Evolutionary conservation across 2,113 vertebrate species (phyloP).

Genomic region (Bettongia penicillata): DNA sequence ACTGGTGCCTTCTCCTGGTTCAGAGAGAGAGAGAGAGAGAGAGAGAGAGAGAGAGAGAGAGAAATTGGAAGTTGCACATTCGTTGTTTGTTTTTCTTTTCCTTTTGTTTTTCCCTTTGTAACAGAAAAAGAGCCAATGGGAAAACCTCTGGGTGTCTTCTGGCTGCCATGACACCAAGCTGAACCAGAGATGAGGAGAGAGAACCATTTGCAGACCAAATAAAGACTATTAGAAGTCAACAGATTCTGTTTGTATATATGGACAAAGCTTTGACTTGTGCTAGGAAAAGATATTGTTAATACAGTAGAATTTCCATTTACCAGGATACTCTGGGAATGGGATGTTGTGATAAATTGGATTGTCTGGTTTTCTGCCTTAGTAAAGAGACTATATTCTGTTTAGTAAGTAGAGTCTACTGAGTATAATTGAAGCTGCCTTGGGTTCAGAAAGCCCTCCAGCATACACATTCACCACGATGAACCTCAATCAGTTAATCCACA

Average conservation of each 20-base stretch:
- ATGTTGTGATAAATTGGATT: neutral
- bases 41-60: neutral
- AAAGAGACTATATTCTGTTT: neutral
- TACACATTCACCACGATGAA: neutral
- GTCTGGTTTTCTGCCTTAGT: constrained; percentile 4
- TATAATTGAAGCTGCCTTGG: neutral
- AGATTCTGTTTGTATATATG: neutral
- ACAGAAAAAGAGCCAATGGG: constrained; percentile 20
- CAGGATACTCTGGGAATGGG: constrained; percentile 9
- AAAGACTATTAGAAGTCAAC: constrained; percentile 56
- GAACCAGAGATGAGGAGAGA: neutral
- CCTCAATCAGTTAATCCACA: neutral
- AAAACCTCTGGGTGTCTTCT: neutral
- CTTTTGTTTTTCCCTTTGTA: constrained; percentile 30
- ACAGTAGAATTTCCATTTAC: neutral
- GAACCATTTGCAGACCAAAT: constrained; percentile 62
- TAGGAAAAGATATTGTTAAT: neutral
- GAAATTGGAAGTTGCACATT: neutral
- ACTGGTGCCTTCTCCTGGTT: neutral
- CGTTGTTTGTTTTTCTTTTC: neutral
- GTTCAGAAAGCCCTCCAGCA: neutral
- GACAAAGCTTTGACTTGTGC: neutral
- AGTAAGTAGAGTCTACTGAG: neutral
- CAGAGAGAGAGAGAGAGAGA: neutral
- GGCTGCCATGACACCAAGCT: constrained; percentile 21